Base-by-base conservation (phyloP, 2,888 invertebrate genomes). In the Antheraea yamamai region DNA sequence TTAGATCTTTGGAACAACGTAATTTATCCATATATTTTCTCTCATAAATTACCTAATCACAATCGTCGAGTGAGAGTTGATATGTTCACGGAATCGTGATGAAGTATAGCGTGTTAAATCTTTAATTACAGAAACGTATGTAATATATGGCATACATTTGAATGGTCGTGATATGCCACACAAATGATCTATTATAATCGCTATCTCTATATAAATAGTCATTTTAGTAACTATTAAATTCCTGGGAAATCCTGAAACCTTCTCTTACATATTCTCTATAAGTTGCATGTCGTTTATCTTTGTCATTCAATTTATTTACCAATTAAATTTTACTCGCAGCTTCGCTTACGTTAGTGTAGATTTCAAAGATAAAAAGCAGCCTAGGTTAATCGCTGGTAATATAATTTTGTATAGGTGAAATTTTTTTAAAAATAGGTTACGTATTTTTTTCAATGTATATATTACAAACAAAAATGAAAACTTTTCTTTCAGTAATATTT, bases 11-110 rank as follows among this genome's bases (percentile, higher is more conserved):
- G 30, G 51, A 82, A 85, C 84, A 84, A 83, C 80, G 75, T 70
- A 74, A 83, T 76, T 71, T 78, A 78, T 80, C 81, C 79, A 23
- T 73, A 68, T 79, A 80, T 81, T 82, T 79, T 81, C 80, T 81
- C 76, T 80, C 76, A 80, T 80, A 84, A 66, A 66, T 82, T 79
- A 81, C 79, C 76, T 78, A 76, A 78, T 74, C 76, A 74, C 76
- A 71, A 75, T 72, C 75, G 78, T 66, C 52, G 52, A 75, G 75
- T 68, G 72, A 75, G 64, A 75, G 75, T 75, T 72, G 64, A 47
- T 47, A 47, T 55, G 72, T 75, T 72, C 72, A 52, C 72, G 47
- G 72, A 72, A 52, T 64, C 39, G 61, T 75, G 72, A 73, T 75
- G 72, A 75, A 75, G 55, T 68, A 55, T 74, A 70, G 74, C 74